A percentile compares a stretch with the other conserved stretches of the same genome.
Evolutionary conservation across 2,797 vertebrate genomes (phyloP).

Genomic region (Centropyge bicolor): DNA sequence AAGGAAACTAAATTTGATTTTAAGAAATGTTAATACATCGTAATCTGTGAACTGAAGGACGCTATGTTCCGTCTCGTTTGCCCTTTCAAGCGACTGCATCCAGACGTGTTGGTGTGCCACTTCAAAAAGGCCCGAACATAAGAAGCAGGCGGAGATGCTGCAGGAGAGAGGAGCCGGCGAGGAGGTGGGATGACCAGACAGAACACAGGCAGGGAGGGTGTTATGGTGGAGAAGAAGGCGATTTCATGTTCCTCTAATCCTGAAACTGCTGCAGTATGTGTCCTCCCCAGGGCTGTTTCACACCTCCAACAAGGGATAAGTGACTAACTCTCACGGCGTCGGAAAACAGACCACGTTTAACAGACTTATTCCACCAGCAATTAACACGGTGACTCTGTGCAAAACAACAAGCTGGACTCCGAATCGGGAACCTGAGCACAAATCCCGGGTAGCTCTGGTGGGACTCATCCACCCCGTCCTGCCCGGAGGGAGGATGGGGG

Average conservation of each 20-base stretch:
- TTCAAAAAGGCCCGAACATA: slow-evolving; percentile 32
- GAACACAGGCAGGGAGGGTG: slow-evolving; percentile 29
- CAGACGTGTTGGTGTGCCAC: not conserved
- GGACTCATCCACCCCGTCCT: slow-evolving; percentile 60
- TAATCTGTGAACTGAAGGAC: not conserved
- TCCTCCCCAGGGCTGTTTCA: slow-evolving; percentile 68
- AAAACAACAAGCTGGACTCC: slow-evolving; percentile 62
- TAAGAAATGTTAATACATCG: not conserved
- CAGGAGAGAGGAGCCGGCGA: slow-evolving; percentile 28
- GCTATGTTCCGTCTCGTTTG: not conserved
- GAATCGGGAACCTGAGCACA: slow-evolving; percentile 40
- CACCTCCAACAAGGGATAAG: slow-evolving; percentile 73
- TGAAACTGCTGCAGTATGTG: slow-evolving; percentile 55
- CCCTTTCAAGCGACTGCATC: not conserved
- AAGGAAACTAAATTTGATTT: not conserved
- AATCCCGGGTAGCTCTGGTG: slow-evolving; percentile 55
- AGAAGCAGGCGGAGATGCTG: slow-evolving; percentile 12
- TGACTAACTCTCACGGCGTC: slow-evolving; percentile 48
- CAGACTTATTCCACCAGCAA: slow-evolving; percentile 68
- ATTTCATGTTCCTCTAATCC: slow-evolving; percentile 78
- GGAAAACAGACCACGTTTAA: slow-evolving; percentile 54
- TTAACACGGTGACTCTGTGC: slow-evolving; percentile 70
- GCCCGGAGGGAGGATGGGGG: slow-evolving; percentile 49
- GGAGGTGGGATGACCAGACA: slow-evolving; percentile 36
- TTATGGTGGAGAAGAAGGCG: slow-evolving; percentile 62